Base-by-base conservation (phyloP, 2,797 vertebrate species). In the Chanos chanos region DNA sequence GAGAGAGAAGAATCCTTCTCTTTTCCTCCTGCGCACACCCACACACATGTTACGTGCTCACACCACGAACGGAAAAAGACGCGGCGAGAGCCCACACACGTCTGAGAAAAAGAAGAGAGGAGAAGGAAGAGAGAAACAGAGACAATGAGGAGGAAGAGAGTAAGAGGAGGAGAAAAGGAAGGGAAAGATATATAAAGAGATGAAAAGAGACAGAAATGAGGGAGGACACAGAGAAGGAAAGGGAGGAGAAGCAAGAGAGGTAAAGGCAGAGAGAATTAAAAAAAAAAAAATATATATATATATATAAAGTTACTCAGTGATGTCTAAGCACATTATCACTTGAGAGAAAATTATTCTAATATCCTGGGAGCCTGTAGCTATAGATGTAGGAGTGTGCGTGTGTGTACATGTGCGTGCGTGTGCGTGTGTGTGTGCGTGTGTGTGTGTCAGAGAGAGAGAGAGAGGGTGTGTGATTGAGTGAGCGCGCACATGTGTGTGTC, bases 1-100 rank as follows among this genome's bases (percentile, higher is more conserved):
- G 1, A 28, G 13, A 58, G n/a, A 66, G 12, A 58, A 45, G 22
- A 33, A 15, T 3, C 27, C 22, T 41, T 19, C 22, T 30, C 24
- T n/a, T n/a, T n/a, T n/a, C 44, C 16, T 27, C 13, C 8, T 13
- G 36, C 27, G 15, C 60, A 58, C 48, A 45, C 55, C 54, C 59
- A 63, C 27, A 50, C 6, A 5, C 28, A 57, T 36, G 34, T 58
- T 54, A 45, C 33, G 48, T 50, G 48, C 44, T 45, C 53, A 36
- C 39, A 28, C 54, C 49, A 39, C 31, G 40, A 60, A 61, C 37
- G 45, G 34, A 47, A 55, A 39, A n/a, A n/a, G 25, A 10, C 28
- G 33, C n/a, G 19, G 30, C 40, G 8, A 34, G 39, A 66, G 43
- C 34, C 66, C 28, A 59, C 63, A 51, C 31, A 47, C 39, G 31